Conservation (phyloP, 2,113 vertebrate species). For the Origma solitaria region DNA sequence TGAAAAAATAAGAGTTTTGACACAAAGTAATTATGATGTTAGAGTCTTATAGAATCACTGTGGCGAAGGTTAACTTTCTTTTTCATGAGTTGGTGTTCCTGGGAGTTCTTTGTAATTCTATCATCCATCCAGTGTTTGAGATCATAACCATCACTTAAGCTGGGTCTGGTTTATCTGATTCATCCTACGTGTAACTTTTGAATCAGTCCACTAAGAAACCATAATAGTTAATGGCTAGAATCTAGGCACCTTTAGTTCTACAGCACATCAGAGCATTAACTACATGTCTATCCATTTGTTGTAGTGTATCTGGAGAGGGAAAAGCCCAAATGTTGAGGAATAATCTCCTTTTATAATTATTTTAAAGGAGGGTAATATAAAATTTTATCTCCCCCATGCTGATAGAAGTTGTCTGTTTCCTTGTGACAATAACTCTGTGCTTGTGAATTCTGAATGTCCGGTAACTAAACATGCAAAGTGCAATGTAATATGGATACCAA, state of each 20-base stretch:
- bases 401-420: neutral
- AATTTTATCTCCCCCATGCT: neutral
- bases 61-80: neutral
- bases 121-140: neutral
- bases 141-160: neutral
- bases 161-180: neutral
- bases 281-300: neutral
- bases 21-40: neutral
- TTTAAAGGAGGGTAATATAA: neutral
- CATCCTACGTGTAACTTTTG: neutral
- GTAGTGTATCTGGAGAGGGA: neutral
- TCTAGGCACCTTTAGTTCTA: neutral
- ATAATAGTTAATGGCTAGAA: neutral
- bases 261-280: neutral
- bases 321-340: neutral
- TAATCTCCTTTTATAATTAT: neutral
- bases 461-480: neutral
- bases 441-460: neutral
- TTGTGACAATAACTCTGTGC: neutral
- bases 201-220: neutral
- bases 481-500: neutral
- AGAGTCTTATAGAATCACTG: neutral
- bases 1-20: neutral
- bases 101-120: neutral
- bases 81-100: neutral